A percentile compares a stretch with the other conserved stretches of the same genome.
Conservation (phyloP, 2,113 vertebrate genomes). For the Pluvianellus socialis region DNA sequence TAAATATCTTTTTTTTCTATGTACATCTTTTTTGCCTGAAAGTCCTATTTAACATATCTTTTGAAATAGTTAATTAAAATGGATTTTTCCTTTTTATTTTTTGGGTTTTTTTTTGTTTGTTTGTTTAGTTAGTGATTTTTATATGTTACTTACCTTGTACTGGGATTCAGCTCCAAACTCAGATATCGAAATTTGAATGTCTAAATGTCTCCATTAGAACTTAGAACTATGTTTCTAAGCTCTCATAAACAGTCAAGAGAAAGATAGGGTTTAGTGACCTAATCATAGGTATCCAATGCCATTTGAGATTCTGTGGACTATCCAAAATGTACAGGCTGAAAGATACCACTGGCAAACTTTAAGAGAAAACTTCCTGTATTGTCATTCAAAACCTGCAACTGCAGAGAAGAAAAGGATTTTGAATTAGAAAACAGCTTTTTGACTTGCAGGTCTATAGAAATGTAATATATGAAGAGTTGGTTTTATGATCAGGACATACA, state of each 20-base stretch:
- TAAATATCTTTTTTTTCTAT: neutral
- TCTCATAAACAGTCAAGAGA: neutral
- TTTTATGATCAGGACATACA: neutral
- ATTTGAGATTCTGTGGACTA: neutral
- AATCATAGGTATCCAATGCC: fast-evolving
- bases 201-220: neutral
- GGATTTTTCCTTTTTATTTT: neutral
- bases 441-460: neutral
- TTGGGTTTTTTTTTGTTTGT: neutral
- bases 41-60: neutral
- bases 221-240: neutral
- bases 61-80: neutral
- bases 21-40: neutral
- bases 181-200: neutral
- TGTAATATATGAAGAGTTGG: neutral
- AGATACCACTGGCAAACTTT: neutral
- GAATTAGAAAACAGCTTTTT: neutral
- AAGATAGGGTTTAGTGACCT: neutral
- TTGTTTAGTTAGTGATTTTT: neutral
- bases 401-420: neutral
- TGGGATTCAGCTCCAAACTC: neutral
- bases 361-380: neutral
- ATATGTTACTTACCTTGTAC: neutral
- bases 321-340: neutral
- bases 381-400: neutral